A percentile compares a stretch with the other conserved stretches of the same genome.
Evolutionary conservation across 2,113 vertebrate species (phyloP).

Genomic region (Varanus salvator): DNA sequence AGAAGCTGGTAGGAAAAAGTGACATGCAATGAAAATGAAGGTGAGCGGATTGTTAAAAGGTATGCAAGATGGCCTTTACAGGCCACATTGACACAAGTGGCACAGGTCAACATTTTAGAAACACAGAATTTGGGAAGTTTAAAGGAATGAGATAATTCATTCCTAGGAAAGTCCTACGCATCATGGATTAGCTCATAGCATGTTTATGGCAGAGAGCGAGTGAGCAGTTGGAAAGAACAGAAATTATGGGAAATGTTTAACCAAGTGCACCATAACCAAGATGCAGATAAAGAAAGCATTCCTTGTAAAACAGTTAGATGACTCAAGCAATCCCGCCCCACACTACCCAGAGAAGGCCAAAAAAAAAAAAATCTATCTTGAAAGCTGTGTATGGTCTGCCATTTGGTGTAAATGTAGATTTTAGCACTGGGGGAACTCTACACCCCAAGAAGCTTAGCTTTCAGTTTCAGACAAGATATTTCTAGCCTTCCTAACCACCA

Average conservation of each 20-base stretch:
- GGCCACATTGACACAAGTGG: background rate
- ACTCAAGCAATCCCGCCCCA: background rate
- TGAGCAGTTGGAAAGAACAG: no score
- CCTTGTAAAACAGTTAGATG: background rate
- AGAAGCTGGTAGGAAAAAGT: background rate
- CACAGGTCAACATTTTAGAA: background rate
- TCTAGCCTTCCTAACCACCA: background rate
- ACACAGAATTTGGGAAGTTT: background rate
- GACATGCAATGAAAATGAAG: background rate
- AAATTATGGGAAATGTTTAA: background rate
- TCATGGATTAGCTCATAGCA: background rate
- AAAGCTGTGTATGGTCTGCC: background rate
- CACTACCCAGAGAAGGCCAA: background rate
- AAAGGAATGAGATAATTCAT: background rate
- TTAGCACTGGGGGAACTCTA: background rate
- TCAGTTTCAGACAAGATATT: background rate
- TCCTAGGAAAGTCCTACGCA: background rate
- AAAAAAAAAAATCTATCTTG: background rate
- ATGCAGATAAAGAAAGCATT: background rate
- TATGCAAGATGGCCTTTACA: background rate
- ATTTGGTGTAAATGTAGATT: background rate
- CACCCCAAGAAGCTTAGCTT: background rate
- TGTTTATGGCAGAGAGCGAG: background rate
- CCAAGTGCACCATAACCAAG: background rate
- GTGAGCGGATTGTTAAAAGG: background rate